Evolutionary conservation across 1,140 invertebrate genomes (phyloP), one percentile per base, ranked within the genome.

Genomic region (Pinna nobilis): DNA sequence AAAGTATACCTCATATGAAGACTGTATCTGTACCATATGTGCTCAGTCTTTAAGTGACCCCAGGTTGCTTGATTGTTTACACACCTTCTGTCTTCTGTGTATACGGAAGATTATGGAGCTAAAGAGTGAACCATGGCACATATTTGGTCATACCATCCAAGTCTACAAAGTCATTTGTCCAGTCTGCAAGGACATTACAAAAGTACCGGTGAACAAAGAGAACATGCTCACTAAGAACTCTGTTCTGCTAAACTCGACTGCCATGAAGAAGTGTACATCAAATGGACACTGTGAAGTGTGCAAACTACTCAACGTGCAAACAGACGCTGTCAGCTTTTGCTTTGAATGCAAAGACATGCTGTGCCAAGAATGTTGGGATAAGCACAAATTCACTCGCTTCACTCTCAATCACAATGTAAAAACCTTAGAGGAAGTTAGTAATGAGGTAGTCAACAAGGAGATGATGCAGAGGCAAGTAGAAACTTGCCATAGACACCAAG

Each of bases 301-400:
- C 37, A 37, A 32, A 30, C 49, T 67, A 23, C 51, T 51, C 35
- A 35, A 50, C 18, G 37, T 50, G 47, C 25, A 37, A 11, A n/a
- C 35, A 9, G 47, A 33, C 1, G 64, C 64, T 25, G 28, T 33
- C n/a, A 50, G 51, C n/a, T 51, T 67, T 28, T 67, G 64, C 39
- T 30, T 67, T 53, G 64, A 67, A 53, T 67, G 64, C 64, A 67
- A 67, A 30, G 64, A 67, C 20, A 51, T 50, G 35, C 64, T 67
- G 13, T 67, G 64, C 51, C 47, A 67, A 55, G 50, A 51, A 20
- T 67, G 64, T 35, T 50, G 47, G 49, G 44, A 67, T 51, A 50
- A 32, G 9, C 64, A 67, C 50, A 67, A 53, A 37, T 67, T 67
- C 30, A 51, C 64, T 35, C 47, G 50, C 15, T 67, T 67, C 50